Evolutionary conservation across 1,140 invertebrate species (phyloP), one percentile per base, ranked within the genome.

Genomic region (Caerostris darwini): DNA sequence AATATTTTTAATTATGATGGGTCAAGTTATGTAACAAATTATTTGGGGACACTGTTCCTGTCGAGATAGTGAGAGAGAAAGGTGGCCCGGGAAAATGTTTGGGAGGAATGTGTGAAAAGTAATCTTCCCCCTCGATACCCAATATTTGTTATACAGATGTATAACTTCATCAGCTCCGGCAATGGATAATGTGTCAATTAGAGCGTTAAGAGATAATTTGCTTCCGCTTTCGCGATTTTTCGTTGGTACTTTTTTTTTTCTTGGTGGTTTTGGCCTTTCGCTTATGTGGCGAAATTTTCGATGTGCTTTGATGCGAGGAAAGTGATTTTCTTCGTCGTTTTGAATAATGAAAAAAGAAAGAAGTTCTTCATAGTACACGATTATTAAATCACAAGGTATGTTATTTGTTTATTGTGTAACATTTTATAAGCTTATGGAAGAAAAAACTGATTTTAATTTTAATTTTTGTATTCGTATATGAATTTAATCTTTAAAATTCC

Each of bases 81-180:
- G 10, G 57, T 83, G 82, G 17, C 8, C 34, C 34, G 82, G 56
- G 14, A 10, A n/a, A 19, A 57, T 58, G 56, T 56, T 34, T 56
- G 17, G n/a, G 57, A 57, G 56, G 82, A 83, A 83, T 83, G 82
- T 17, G 82, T 83, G 34, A 83, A 83, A 83, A 58, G 82, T 17
- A 83, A 57, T 83, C 19, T 58, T 34, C 12, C 7, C 34, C 82
- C 12, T 56, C 56, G n/a, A 19, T 58, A 83, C 82, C n/a, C 14
- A 19, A 17, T 54, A 83, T 83, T 8, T 58, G 82, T 83, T 83
- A 83, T 83, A n/a, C 19, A 83, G 82, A 83, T 83, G 82, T 83
- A 83, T 83, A 57, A 83, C 82, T 83, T 83, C 54, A 83, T 83
- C 82, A 83, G 56, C 71, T 34, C 71, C 3, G 61, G 61, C 12